Conservation (phyloP, 2,797 vertebrate species). For the Neomorphus geoffroyi region DNA sequence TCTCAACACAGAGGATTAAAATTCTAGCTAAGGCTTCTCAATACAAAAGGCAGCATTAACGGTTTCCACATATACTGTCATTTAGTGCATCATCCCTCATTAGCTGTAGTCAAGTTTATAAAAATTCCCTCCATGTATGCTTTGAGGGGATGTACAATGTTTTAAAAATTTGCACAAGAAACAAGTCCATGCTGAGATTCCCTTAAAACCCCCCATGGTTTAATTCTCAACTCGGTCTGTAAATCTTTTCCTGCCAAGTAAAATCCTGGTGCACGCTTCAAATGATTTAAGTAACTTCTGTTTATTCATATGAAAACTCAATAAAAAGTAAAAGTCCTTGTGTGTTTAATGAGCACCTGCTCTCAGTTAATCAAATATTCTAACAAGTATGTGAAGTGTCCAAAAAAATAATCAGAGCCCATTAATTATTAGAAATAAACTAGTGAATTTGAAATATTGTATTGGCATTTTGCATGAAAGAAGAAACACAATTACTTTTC, state of each 20-base stretch:
- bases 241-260: background rate
- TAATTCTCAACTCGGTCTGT: background rate
- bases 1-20: background rate
- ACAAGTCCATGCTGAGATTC: background rate
- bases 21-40: background rate
- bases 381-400: background rate
- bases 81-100: background rate
- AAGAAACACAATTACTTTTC: background rate
- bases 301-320: background rate
- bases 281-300: background rate
- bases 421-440: conserved; percentile 15
- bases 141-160: background rate
- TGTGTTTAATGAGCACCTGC: background rate
- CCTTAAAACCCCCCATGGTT: background rate
- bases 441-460: background rate
- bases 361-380: background rate
- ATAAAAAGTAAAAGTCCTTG: background rate
- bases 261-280: background rate
- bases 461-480: background rate
- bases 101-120: background rate
- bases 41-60: background rate
- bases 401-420: background rate
- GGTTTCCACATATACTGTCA: background rate
- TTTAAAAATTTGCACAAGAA: background rate
- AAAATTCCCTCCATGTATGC: background rate